phyloP scores from a whole-genome alignment of 2,888 invertebrate genomes.

The Cetonia aurata region DNA sequence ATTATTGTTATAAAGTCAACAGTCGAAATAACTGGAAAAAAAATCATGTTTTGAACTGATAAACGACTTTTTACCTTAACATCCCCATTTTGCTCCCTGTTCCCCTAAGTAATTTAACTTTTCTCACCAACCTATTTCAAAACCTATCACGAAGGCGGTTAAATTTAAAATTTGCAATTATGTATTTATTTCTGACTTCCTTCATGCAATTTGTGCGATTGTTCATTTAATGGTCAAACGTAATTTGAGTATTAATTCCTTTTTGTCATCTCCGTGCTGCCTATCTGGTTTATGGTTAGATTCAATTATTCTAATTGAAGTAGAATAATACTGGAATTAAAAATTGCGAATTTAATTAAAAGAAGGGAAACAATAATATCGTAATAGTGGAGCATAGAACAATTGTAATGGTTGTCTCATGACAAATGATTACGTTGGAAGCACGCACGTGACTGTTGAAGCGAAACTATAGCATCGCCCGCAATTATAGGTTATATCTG shows the following conservation, averaged over 20 bases:
- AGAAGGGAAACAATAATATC: background rate
- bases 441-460: constrained; percentile 9
- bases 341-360: constrained; percentile 30
- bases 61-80: too few relatives aligned
- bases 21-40: too few relatives aligned
- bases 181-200: too few relatives aligned
- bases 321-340: constrained; percentile 7
- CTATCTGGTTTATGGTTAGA: constrained; percentile 9
- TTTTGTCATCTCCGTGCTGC: background rate
- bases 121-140: too few relatives aligned
- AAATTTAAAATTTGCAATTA: too few relatives aligned
- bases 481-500: constrained; percentile 23
- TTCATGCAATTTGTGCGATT: constrained; percentile 1
- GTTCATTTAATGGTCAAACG: background rate
- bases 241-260: constrained; percentile 16
- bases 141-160: too few relatives aligned
- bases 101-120: too few relatives aligned
- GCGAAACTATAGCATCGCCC: constrained; percentile 22
- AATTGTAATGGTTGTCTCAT: constrained; percentile 45
- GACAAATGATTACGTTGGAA: constrained; percentile 30
- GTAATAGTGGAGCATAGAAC: background rate
- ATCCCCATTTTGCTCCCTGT: too few relatives aligned
- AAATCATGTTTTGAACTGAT: too few relatives aligned
- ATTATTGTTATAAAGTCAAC: too few relatives aligned
- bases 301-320: constrained; percentile 37